These are phyloP conservation scores for Zenarchopterus dispar DNA, from an alignment of 2,797 vertebrate genomes.

Conservation along the genomic window DNA sequence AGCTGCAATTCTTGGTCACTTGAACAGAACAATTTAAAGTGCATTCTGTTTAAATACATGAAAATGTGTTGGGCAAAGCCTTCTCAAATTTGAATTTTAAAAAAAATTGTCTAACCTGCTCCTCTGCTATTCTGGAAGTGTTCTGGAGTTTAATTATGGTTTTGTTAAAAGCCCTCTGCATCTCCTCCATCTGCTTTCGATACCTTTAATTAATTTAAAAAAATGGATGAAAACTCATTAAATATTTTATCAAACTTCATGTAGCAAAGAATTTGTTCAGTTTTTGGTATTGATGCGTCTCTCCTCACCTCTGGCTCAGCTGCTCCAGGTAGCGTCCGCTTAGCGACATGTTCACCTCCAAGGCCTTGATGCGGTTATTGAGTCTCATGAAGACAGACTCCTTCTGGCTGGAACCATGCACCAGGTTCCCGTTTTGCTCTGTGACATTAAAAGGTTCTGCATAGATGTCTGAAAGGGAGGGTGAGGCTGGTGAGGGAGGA, in stretches of 20 bases:
- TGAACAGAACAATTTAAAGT: too few relatives aligned
- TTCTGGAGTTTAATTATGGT: conserved; percentile 98
- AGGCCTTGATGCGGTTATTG: conserved; percentile 97
- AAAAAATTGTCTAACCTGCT: conserved; percentile 85
- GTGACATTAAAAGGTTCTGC: conserved; percentile 89
- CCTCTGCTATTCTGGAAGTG: conserved; percentile 93
- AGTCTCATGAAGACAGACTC: conserved; percentile 99
- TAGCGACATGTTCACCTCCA: conserved; percentile 99
- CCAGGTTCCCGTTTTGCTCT: conserved; percentile 83
- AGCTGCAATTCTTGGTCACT: too few relatives aligned
- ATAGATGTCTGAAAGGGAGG: conserved; percentile 87
- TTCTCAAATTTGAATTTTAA: too few relatives aligned
- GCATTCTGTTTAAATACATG: too few relatives aligned
- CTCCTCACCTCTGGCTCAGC: conserved; percentile 92
- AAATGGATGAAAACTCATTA: conserved; percentile 10
- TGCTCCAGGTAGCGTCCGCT: conserved; percentile 97
- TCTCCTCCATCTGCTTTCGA: conserved; percentile 99
- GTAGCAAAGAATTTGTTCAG: not conserved
- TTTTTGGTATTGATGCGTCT: not conserved
- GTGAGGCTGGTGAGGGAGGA: conserved; percentile 16
- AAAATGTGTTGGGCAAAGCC: too few relatives aligned
- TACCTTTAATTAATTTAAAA: conserved; percentile 84
- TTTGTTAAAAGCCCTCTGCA: conserved; percentile 98
- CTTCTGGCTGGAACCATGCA: conserved; percentile 94
- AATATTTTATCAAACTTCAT: not conserved